Conservation (phyloP, 2,888 invertebrate species). For the Euspilapteryx auroguttella region DNA sequence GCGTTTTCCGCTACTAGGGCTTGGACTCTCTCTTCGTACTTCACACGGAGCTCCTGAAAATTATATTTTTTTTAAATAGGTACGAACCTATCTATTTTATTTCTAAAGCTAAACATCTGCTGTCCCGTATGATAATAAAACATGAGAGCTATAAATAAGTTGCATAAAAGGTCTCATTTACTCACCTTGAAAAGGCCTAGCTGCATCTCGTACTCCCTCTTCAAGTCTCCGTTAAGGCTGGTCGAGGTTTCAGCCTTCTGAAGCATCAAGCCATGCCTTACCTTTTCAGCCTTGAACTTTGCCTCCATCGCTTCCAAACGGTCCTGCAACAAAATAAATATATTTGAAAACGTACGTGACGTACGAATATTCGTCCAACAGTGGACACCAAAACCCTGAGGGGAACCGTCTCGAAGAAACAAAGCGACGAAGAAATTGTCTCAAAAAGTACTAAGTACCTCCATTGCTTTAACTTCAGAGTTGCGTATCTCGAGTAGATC, state of each 20-base stretch:
- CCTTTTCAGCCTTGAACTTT: slow-evolving; percentile 72
- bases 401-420: no score
- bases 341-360: slow-evolving; percentile 3
- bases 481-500: slow-evolving; percentile 78
- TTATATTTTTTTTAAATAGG: no score
- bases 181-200: slow-evolving; percentile 68
- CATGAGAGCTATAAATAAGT: no score
- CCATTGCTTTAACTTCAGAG: slow-evolving; percentile 76
- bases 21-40: slow-evolving; percentile 68
- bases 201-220: slow-evolving; percentile 78
- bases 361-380: no score
- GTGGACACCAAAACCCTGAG: no score
- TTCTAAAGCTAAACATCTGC: not conserved
- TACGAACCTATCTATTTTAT: no score
- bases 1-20: slow-evolving; percentile 57
- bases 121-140: no score
- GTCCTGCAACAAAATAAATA: slow-evolving; percentile 26
- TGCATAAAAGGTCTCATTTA: no score
- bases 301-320: slow-evolving; percentile 71
- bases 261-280: slow-evolving; percentile 68
- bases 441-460: slow-evolving; percentile 47
- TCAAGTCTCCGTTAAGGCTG: slow-evolving; percentile 73
- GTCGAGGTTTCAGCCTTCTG: slow-evolving; percentile 72
- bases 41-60: slow-evolving; percentile 62
- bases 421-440: not conserved